phyloP scores from a whole-genome alignment of 2,797 vertebrate species.

The Caiman crocodilus region DNA sequence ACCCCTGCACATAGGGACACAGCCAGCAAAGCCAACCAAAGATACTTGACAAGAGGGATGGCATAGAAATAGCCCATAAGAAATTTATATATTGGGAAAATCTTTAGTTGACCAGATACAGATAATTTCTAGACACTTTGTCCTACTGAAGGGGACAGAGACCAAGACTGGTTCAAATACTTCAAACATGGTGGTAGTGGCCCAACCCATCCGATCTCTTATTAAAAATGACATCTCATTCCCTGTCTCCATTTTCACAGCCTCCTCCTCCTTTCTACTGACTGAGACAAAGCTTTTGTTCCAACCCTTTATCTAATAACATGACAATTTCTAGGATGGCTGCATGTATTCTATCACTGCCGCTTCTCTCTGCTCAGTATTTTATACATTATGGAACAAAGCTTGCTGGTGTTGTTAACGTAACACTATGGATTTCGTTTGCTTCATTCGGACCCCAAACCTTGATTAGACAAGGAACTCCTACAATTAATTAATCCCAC shows the following conservation, averaged over 20 bases:
- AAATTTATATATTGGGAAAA: neutral
- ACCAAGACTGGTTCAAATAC: neutral
- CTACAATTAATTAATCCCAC: neutral
- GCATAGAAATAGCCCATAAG: neutral
- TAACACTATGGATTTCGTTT: neutral
- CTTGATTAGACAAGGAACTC: neutral
- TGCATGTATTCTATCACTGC: neutral
- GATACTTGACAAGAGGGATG: neutral
- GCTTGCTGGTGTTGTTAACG: neutral
- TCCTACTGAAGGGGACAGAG: neutral
- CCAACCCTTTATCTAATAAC: neutral
- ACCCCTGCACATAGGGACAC: neutral
- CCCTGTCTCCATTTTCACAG: neutral
- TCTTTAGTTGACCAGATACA: neutral
- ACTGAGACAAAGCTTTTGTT: neutral
- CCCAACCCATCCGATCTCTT: neutral
- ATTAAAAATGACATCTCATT: neutral
- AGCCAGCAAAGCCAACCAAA: neutral
- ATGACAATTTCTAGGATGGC: neutral
- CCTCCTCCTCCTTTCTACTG: neutral
- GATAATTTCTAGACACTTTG: neutral
- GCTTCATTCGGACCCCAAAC: accelerated
- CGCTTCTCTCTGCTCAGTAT: neutral
- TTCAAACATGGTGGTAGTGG: no score
- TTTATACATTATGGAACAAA: neutral